A percentile compares a stretch with the other conserved stretches of the same genome.
Conservation (phyloP, 2,888 invertebrate genomes). For the Polymixis flavicincta region DNA sequence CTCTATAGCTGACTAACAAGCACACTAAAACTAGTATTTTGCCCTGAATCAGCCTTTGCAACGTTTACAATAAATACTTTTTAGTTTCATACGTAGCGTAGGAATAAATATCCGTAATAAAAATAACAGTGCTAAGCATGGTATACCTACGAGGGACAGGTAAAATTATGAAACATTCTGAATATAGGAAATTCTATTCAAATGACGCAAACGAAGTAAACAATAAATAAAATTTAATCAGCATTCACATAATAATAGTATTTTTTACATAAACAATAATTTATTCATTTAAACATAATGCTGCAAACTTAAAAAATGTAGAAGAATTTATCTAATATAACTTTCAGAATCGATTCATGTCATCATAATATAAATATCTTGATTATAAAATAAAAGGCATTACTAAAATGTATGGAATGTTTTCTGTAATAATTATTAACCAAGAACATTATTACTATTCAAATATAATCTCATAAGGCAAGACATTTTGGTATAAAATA, state of each 20-base stretch:
- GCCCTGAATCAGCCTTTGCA: neutral
- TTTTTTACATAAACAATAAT: slow-evolving; percentile 38
- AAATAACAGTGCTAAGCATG: no score
- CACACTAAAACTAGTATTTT: neutral
- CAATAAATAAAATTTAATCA: slow-evolving; percentile 77
- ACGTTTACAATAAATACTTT: neutral
- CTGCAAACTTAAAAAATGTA: no score
- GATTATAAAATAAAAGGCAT: slow-evolving; percentile 31
- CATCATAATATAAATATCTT: slow-evolving; percentile 26
- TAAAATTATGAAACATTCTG: neutral
- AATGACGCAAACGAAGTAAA: slow-evolving; percentile 62
- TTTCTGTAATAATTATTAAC: slow-evolving; percentile 36
- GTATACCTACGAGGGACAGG: neutral
- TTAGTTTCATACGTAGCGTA: neutral
- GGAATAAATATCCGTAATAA: no score
- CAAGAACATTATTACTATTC: slow-evolving; percentile 51
- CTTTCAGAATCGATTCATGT: slow-evolving; percentile 9
- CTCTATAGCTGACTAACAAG: no score
- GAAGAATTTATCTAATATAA: no score
- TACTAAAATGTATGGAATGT: slow-evolving; percentile 57
- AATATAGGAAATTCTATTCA: neutral
- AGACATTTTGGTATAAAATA: slow-evolving; percentile 66
- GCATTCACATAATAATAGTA: slow-evolving; percentile 45
- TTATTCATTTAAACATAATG: slow-evolving; percentile 31
- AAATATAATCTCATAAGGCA: slow-evolving; percentile 68